Base-by-base conservation (phyloP, 2,113 vertebrate species). In the Sapayoa aenigma region DNA sequence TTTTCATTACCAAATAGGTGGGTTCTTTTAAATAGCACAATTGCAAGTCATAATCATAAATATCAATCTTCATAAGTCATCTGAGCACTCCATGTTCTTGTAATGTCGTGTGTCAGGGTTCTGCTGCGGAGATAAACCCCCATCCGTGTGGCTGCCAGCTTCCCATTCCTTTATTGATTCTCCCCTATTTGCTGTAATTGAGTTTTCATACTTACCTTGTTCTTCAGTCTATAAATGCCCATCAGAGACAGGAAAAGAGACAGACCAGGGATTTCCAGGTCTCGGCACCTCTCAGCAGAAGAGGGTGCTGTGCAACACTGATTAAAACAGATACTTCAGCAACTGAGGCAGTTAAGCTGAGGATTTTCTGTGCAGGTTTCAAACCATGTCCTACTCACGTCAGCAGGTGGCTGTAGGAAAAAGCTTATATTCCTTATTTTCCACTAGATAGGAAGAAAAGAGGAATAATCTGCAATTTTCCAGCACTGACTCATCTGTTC, bases 1-100 rank as follows among this genome's bases (percentile, higher is more conserved):
- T 94, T 95, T 96, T 94, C 94, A 96, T 96, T 97, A 92, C 89
- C 71, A 96, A 96, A 96, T 95, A 94, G 94, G 89, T 91, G 55
- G 62, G 6, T 6, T 94, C 93, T 62, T 94, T 94, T 37, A 95
- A 96, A 87, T 55, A 94, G 94, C 67, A 63, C 84, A 82, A 95
- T 52, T 95, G 92, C 84, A 85, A 96, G 94, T 94, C 83, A 91
- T 94, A 90, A 91, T 93, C 78, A 87, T 91, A 92, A 97, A 95
- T 89, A 95, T 94, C 87, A 96, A 87, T 94, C 94, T 90, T 69
- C 90, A 92, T 85, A 95, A 95, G 49, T 94, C 89, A 94, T 89
- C 84, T n/a, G 30, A 93, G 93, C 86, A 76, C 86, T 95, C 82
- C 41, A 46, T 72, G 86, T 81, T 92, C 65, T 72, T 92, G 30